Conservation (phyloP, 2,797 vertebrate genomes). For the Chiloscyllium punctatum region DNA sequence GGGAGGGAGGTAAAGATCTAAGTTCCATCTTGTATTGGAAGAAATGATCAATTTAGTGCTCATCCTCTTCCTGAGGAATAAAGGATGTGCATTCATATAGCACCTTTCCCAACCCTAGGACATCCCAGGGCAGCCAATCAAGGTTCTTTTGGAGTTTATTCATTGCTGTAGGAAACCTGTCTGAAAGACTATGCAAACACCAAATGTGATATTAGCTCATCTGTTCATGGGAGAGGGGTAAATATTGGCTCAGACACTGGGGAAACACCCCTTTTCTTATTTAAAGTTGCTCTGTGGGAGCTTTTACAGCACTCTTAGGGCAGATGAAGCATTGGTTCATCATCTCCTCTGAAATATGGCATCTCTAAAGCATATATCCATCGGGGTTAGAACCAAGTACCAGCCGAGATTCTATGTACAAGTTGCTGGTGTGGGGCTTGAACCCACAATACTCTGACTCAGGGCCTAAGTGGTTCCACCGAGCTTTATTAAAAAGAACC, state of each 20-base stretch:
- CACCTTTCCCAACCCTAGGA: neutral
- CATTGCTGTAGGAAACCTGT: neutral
- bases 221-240: neutral
- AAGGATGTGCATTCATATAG: neutral
- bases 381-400: too few species aligned
- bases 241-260: neutral
- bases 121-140: neutral
- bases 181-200: neutral
- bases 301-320: neutral
- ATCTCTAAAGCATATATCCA: too few species aligned
- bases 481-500: neutral
- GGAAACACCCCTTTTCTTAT: neutral
- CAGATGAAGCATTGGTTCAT: too few species aligned
- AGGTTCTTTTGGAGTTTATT: neutral
- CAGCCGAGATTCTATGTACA: neutral
- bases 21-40: slow-evolving; percentile 27
- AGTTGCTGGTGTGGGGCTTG: neutral
- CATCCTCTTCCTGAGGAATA: neutral
- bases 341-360: neutral
- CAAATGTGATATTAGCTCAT: neutral
- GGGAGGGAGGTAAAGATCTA: neutral
- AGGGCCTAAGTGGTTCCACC: neutral
- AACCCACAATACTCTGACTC: neutral
- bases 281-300: neutral
- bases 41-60: slow-evolving; percentile 15